Conservation (phyloP, 2,888 invertebrate species). For the Acrobasis consociella region DNA sequence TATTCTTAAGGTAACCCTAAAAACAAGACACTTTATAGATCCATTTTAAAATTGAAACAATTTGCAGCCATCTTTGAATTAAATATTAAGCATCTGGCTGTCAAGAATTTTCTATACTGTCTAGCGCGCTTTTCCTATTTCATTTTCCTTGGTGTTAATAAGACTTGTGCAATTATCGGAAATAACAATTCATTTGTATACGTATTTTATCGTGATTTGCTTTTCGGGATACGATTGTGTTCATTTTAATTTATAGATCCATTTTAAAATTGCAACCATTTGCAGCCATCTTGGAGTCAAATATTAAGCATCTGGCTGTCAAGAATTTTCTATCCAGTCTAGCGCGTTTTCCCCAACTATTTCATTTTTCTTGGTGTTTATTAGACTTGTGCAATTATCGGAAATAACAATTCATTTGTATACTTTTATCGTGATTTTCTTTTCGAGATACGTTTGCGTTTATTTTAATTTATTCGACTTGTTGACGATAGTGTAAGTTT, state of each 20-base stretch:
- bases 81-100: neutral
- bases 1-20: too few relatives aligned
- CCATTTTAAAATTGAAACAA: neutral
- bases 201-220: too few relatives aligned
- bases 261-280: too few relatives aligned
- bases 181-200: conserved; percentile 1
- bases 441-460: too few relatives aligned
- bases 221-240: too few relatives aligned
- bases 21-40: too few relatives aligned
- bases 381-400: conserved; percentile 29
- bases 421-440: too few relatives aligned
- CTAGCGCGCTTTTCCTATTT: conserved; percentile 8
- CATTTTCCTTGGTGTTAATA: conserved; percentile 28
- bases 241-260: too few relatives aligned
- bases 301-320: neutral
- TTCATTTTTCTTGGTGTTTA: conserved; percentile 26
- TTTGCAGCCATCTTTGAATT: neutral
- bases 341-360: conserved; percentile 9
- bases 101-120: neutral
- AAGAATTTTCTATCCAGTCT: neutral
- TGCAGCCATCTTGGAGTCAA: too few relatives aligned
- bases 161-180: conserved; percentile 28
- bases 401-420: conserved; percentile 4
- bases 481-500: too few relatives aligned
- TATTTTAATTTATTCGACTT: too few relatives aligned